Evolutionary conservation across 23 tunicate genomes (phyloP), one percentile per base, ranked within the genome.

Genomic region (Halocynthia aurantium): DNA sequence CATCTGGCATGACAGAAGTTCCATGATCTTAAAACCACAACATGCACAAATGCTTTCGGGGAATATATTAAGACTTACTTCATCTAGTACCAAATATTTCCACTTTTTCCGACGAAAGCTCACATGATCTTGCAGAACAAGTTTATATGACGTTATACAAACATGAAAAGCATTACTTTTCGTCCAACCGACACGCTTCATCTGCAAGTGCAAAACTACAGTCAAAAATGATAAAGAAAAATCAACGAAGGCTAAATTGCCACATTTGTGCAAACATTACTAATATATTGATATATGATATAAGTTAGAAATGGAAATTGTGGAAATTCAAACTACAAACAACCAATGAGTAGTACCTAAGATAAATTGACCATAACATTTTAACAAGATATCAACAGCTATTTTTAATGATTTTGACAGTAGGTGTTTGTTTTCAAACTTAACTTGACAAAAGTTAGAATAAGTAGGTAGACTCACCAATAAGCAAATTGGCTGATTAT

Each of bases 61-160:
- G 70, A 49, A 65, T 20, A 11, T 20, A 65, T 65, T 9, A 40
- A 74, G 0, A 52, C 56, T 50, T 19, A 88, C 99, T 77, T 94
- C 99, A 62, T 94, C 99, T 52, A 94, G 82, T 22, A 94, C 84
- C 64, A 94, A 71, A 66, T 94, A 94, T 70, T 92, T 84, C 99
- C 99, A 94, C 56, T 88, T 88, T 57, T 82, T 84, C 31, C 99
- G 63, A 20, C 94, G 81, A 57, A 94, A 94, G 61, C 89, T 82
- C 50, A 84, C 69, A 57, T 84, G 84, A 73, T 94, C 99, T 77
- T 88, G 95, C 6, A 94, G 55, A 6, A 88, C 95, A 20, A 94
- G 80, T 66, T 94, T 94, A 63, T 94, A 94, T 6, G 95, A 87
- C 5, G 99, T 94, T 60, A 94, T 84, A 72, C 94, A 88, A 21